A percentile compares a stretch with the other conserved stretches of the same genome.
phyloP scores from a whole-genome alignment of 2,113 vertebrate species.

The Noctilio leporinus region DNA sequence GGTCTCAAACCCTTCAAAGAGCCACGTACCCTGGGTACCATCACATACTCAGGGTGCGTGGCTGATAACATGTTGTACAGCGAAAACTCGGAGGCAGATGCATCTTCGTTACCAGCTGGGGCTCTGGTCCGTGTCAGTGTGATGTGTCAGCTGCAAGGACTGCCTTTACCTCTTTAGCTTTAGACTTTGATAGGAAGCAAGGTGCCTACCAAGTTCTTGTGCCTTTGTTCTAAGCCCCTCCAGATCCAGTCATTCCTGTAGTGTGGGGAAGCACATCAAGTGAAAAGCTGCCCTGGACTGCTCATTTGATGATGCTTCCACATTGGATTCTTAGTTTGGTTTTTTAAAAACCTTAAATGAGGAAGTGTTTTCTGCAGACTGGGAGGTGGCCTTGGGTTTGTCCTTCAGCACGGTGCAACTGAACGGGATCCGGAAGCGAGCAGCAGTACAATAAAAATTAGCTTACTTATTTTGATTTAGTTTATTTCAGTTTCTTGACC shows the following conservation, averaged over 20 bases:
- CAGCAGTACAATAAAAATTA: background rate
- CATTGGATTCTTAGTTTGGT: background rate
- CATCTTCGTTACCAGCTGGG: background rate
- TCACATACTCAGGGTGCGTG: background rate
- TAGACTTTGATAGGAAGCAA: background rate
- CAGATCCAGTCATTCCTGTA: background rate
- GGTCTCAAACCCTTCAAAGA: background rate
- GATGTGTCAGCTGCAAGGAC: background rate
- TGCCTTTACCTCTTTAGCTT: background rate
- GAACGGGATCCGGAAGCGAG: background rate
- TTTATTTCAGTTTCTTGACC: background rate
- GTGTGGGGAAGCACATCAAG: background rate
- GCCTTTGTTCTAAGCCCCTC: background rate
- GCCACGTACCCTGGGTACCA: background rate
- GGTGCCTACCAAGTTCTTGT: background rate
- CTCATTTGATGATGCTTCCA: background rate
- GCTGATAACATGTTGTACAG: background rate
- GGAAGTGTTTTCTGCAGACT: background rate
- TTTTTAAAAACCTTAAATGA: background rate
- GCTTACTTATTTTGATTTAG: background rate
- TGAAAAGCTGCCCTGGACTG: background rate
- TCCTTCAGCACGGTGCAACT: background rate
- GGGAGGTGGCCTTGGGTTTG: background rate
- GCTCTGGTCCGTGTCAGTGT: background rate
- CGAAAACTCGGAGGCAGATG: background rate